Base-by-base conservation (phyloP, 2,888 invertebrate genomes). In the Dermolepida albohirtum region DNA sequence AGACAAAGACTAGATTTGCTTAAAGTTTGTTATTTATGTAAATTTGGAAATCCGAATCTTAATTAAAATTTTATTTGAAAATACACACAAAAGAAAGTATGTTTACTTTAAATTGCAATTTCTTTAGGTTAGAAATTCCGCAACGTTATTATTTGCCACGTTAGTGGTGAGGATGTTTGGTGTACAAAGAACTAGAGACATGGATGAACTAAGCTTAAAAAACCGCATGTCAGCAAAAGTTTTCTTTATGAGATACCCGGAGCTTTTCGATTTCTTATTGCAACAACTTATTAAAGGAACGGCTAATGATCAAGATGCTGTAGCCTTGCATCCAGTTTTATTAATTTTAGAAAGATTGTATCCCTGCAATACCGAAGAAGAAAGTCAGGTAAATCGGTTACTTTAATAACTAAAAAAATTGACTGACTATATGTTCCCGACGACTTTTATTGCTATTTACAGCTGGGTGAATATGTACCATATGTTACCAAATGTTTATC, bases 121-220 rank as follows among this genome's bases (percentile, higher is more conserved):
- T 54, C 12, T n/a, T 44, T 78, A 92, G 92, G 92, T 93, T 79
- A 87, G 95, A 70, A 98, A 97, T 82, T 91, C 95, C 0, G 90
- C 95, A 0, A 94, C 95, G 0, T 83, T 97, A 64, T 83, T 97
- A 62, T 92, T 95, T 79, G 90, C 94, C 69, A 89, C 96, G 2
- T 85, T 98, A 40, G 89, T 95, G 78, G 90, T 90, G 50, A 87
- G 97, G 72, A 90, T 95, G 73, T 97, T 98, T 85, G 97, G 97
- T 1, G 96, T 95, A 16, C 87, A 87, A 75, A 85, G 92, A 64
- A 86, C 87, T 0, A 86, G 87, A 49, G 87, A 87, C 76, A 82
- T 84, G 6, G 86, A 88, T n/a, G 84, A 85, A 67, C 80, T 90
- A 34, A 86, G 87, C 67, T 83, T 86, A 12, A 86, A 91, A 55